phyloP scores from a whole-genome alignment of 1,140 invertebrate species.

The Medauroidea extradentata region DNA sequence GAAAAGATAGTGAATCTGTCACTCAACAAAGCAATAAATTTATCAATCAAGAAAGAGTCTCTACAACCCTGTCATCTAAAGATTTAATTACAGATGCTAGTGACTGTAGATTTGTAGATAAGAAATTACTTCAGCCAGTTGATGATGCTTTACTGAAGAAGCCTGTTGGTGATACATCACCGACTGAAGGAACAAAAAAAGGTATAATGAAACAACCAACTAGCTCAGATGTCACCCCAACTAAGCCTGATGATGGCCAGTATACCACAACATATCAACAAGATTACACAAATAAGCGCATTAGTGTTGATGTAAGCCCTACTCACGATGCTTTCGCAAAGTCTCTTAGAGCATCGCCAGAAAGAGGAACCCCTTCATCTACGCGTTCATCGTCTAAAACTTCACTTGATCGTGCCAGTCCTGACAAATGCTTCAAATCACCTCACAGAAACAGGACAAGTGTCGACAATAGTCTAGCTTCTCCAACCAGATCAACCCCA shows the following conservation, averaged over 20 bases:
- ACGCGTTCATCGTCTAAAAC: slow-evolving; percentile 41
- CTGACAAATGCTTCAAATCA: background rate
- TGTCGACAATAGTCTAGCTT: slow-evolving; percentile 4
- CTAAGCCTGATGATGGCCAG: slow-evolving; percentile 38
- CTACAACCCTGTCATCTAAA: background rate
- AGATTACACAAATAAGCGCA: slow-evolving; percentile 51
- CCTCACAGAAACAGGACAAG: slow-evolving; percentile 3
- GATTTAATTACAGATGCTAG: background rate
- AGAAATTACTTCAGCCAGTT: background rate
- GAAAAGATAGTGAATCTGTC: background rate
- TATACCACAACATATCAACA: slow-evolving; percentile 56
- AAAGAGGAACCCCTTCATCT: slow-evolving; percentile 44
- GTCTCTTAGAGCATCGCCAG: slow-evolving; percentile 57
- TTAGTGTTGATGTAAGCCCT: slow-evolving; percentile 58
- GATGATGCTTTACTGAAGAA: background rate
- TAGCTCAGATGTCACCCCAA: slow-evolving; percentile 20
- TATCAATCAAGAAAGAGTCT: slow-evolving; percentile 1
- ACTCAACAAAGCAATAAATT: background rate
- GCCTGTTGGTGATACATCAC: background rate
- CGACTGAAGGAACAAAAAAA: background rate
- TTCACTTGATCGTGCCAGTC: slow-evolving; percentile 23
- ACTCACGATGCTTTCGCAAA: slow-evolving; percentile 66
- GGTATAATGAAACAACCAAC: slow-evolving; percentile 5
- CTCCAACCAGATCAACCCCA: slow-evolving; percentile 6
- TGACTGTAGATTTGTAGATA: background rate